These are phyloP conservation scores for Ascidia mentula DNA, from an alignment of 23 tunicate genomes.

Conservation along the genomic window DNA sequence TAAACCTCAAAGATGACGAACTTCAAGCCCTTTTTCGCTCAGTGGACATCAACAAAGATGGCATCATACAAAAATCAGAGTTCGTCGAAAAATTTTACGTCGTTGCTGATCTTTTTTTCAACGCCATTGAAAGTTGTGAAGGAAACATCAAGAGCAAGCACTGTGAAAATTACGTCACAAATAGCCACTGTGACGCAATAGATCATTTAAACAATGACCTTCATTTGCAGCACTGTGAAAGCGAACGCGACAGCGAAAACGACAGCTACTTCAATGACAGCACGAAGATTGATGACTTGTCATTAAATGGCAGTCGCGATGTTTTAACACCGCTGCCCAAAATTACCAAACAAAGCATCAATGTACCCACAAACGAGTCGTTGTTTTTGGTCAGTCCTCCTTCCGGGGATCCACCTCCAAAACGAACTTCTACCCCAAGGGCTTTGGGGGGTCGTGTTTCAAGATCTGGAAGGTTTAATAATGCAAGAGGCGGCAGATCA, in stretches of 20 bases:
- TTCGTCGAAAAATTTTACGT: conserved; percentile 47
- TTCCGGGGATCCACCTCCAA: background rate
- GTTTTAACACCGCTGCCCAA: background rate
- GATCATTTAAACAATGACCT: conserved; percentile 15
- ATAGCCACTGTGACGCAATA: background rate
- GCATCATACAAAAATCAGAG: conserved; percentile 45
- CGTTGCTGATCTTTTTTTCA: conserved; percentile 10
- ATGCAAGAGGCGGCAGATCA: background rate
- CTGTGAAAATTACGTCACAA: background rate
- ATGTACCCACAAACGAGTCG: background rate
- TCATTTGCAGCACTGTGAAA: background rate
- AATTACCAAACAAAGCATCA: background rate
- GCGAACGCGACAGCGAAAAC: background rate
- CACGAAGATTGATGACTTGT: background rate
- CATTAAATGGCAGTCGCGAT: background rate
- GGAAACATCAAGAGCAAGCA: background rate
- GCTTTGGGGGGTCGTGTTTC: conserved; percentile 3
- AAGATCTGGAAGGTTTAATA: background rate
- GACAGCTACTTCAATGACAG: background rate
- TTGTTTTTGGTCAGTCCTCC: background rate
- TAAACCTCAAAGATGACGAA: conserved; percentile 22
- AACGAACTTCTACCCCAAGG: conserved; percentile 47
- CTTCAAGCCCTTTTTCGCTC: conserved; percentile 31
- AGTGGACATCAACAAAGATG: conserved; percentile 61
- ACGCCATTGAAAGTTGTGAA: background rate